A percentile compares a stretch with the other conserved stretches of the same genome.
phyloP scores from a whole-genome alignment of 2,888 invertebrate genomes.

The Sesia apiformis region DNA sequence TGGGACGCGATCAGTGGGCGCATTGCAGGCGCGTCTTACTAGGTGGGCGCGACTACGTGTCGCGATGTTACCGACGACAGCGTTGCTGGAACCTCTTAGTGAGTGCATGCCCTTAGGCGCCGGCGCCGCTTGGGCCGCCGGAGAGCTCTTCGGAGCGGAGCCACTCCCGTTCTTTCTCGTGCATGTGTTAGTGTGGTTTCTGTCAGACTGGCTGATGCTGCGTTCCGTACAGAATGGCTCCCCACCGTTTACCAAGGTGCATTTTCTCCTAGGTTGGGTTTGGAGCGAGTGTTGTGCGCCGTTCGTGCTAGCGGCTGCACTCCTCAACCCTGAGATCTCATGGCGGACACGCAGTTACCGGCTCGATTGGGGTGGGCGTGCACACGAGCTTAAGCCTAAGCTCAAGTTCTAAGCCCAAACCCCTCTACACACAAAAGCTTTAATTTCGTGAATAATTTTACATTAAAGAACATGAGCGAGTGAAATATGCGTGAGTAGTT shows the following conservation, averaged over 20 bases:
- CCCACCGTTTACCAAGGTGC: constrained; percentile 94
- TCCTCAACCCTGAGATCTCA: constrained; percentile 90
- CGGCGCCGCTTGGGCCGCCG: constrained; percentile 92
- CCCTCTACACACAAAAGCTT: constrained; percentile 44
- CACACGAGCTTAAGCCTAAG: constrained; percentile 89
- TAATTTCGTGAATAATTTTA: constrained; percentile 34
- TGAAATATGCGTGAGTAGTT: constrained; percentile 19
- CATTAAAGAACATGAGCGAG: not conserved
- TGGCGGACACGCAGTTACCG: constrained; percentile 95
- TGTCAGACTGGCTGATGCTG: constrained; percentile 95
- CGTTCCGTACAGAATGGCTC: constrained; percentile 93
- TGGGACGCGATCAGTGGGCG: constrained; percentile 88
- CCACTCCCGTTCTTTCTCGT: constrained; percentile 93
- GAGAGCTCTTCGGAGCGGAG: constrained; percentile 88
- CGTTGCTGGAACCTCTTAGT: constrained; percentile 93
- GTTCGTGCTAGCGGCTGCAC: constrained; percentile 89
- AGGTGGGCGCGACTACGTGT: constrained; percentile 97
- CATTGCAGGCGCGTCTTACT: constrained; percentile 87
- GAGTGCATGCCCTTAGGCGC: constrained; percentile 96
- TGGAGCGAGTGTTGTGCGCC: constrained; percentile 94
- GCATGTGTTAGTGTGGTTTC: constrained; percentile 95
- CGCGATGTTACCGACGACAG: constrained; percentile 95
- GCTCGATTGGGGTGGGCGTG: constrained; percentile 96
- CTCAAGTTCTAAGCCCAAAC: constrained; percentile 72
- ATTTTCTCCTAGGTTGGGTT: constrained; percentile 95